A percentile compares a stretch with the other conserved stretches of the same genome.
Evolutionary conservation across 2,113 vertebrate species (phyloP).

Genomic region (Arvicanthis niloticus): DNA sequence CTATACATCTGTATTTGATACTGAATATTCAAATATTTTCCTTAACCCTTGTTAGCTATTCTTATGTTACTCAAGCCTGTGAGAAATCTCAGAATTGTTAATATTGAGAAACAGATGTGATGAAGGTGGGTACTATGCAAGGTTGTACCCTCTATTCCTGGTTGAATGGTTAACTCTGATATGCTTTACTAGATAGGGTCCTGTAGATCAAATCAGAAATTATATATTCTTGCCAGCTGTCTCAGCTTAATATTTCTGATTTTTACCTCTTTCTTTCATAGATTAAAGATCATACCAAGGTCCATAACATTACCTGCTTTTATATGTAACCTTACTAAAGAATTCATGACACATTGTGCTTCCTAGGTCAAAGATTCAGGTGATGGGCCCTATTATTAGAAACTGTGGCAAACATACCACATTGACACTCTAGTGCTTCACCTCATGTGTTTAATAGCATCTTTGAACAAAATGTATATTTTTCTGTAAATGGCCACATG

Average conservation of each 20-base stretch:
- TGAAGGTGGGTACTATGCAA: neutral
- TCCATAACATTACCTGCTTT: neutral
- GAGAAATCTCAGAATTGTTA: neutral
- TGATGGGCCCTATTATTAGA: constrained; percentile 1
- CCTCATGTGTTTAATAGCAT: neutral
- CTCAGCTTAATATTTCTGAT: constrained; percentile 47
- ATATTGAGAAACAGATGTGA: neutral
- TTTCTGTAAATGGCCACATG: neutral
- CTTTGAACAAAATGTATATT: constrained; percentile 14
- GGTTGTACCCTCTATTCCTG: neutral
- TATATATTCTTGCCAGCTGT: neutral
- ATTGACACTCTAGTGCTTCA: neutral
- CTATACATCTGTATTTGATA: neutral
- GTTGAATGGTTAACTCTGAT: neutral
- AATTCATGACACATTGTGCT: neutral
- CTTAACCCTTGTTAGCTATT: neutral
- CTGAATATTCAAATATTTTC: constrained; percentile 27
- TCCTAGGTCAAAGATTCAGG: neutral
- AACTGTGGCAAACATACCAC: neutral
- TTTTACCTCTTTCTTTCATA: constrained; percentile 54
- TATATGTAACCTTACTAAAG: constrained; percentile 57
- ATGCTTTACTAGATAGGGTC: neutral
- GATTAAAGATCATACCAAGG: constrained; percentile 32
- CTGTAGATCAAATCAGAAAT: constrained; percentile 39
- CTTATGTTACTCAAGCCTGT: neutral